phyloP scores from a whole-genome alignment of 1,140 invertebrate genomes.

The Trachymyrmex cornetzi region DNA sequence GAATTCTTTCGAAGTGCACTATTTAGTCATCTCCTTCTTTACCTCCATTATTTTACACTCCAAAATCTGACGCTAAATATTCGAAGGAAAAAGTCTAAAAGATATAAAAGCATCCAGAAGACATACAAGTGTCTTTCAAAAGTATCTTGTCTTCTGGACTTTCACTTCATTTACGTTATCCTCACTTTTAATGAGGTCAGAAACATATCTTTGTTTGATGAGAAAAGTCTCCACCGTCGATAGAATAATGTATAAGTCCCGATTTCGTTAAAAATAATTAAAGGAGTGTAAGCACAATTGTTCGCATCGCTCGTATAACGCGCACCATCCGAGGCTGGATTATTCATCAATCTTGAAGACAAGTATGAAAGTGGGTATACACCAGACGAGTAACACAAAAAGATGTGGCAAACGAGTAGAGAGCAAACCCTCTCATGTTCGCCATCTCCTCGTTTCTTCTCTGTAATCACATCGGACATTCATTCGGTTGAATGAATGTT shows the following conservation, averaged over 20 bases:
- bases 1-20: constrained; percentile 15
- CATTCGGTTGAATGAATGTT: constrained; percentile 7
- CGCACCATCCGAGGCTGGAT: background rate
- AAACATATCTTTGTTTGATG: background rate
- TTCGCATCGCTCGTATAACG: constrained; percentile 14
- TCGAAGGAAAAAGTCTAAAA: background rate
- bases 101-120: background rate
- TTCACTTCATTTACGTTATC: background rate
- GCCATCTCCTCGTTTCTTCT: background rate
- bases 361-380: constrained; percentile 29
- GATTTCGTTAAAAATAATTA: constrained; percentile 9
- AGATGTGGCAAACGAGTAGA: constrained; percentile 4
- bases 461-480: constrained; percentile 17
- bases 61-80: background rate
- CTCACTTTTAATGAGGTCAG: constrained; percentile 13
- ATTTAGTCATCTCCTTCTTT: background rate
- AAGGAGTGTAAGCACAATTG: constrained; percentile 16
- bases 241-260: background rate
- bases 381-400: background rate
- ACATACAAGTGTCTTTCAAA: background rate
- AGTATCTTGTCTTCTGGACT: background rate
- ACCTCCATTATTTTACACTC: constrained; percentile 1
- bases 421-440: constrained; percentile 1
- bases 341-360: constrained; percentile 37
- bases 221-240: background rate